Conservation (phyloP, 1,140 invertebrate genomes). For the Octopus bimaculoides region DNA sequence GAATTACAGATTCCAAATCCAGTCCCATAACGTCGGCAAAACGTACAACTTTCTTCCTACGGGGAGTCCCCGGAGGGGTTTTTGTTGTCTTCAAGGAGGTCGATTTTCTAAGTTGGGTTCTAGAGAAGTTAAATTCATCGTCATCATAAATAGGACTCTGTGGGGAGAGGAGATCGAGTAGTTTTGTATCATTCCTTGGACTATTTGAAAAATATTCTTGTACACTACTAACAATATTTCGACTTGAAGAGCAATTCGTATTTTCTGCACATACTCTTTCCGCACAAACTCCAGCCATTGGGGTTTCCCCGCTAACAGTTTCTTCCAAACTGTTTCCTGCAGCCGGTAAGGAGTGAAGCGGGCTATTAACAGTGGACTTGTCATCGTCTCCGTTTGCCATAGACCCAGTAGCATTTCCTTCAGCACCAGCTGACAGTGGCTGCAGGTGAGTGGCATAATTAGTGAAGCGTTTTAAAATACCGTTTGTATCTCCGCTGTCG, state of each 20-base stretch:
- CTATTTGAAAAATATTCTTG: conserved; percentile 18
- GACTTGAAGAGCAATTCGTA: neutral
- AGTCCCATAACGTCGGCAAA: conserved; percentile 93
- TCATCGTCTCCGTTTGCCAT: conserved; percentile 15
- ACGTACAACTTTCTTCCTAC: conserved; percentile 86
- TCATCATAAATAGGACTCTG: conserved; percentile 46
- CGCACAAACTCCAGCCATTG: conserved; percentile 19
- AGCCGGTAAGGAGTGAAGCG: conserved; percentile 3
- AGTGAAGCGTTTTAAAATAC: conserved; percentile 25
- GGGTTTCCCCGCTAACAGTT: conserved; percentile 12
- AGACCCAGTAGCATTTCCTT: conserved; percentile 8
- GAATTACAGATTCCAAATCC: conserved; percentile 83
- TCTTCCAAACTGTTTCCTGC: conserved; percentile 3
- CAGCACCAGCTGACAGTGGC: conserved; percentile 25
- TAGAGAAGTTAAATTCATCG: conserved; percentile 49
- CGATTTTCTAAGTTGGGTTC: conserved; percentile 43
- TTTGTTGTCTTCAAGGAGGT: conserved; percentile 85
- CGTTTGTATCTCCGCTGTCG: conserved; percentile 34
- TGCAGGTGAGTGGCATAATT: conserved; percentile 27
- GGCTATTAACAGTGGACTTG: neutral
- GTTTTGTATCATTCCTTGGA: neutral
- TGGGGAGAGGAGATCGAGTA: conserved; percentile 19
- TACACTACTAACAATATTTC: neutral
- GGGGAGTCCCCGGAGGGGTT: conserved; percentile 74
- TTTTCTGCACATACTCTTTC: conserved; percentile 23